Evolutionary conservation across 1,140 invertebrate genomes (phyloP), one percentile per base, ranked within the genome.

Genomic region (Oppia nitens): DNA sequence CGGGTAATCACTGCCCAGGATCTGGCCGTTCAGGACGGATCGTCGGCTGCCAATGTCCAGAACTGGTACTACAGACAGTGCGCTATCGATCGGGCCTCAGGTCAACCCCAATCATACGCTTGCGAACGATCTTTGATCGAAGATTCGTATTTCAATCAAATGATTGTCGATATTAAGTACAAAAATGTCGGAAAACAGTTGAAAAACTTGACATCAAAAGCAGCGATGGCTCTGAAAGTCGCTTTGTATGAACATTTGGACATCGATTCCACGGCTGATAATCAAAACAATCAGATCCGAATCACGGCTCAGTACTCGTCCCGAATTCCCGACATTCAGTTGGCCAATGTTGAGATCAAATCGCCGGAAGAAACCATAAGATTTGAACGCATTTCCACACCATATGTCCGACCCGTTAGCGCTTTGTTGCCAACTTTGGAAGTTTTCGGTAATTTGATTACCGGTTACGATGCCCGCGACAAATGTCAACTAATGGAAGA

Each of bases 61-160:
- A 54, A 27, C 21, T 62, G 61, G 61, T 62, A 50, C 61, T 62
- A 62, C 29, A 20, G 53, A 45, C 61, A 62, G 29, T 62, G 61
- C 28, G 11, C 24, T 2, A 29, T 62, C 9, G 61, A 62, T 45
- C 60, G 32, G 24, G 48, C 60, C 21, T 1, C 40, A 17, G 61
- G 61, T 6, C 26, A 62, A 53, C 11, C 60, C 12, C n/a, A 17
- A 20, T 28, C 21, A 12, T 62, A 25, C 32, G 61, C 61, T 40
- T 62, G 61, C 25, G 50, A 62, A 53, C 52, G 47, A 28, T 60
- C 61, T 2, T 60, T 62, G 9, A 25, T 62, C 23, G 53, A 62
- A 26, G 61, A 62, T 25, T 53, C 32, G 20, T 62, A 63, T 28
- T 62, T 62, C 61, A 61, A 61, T 17, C 47, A 56, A 55, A 24